Evolutionary conservation across 1,140 invertebrate genomes (phyloP), one percentile per base, ranked within the genome.

Genomic region (Euura saliciscinereae): DNA sequence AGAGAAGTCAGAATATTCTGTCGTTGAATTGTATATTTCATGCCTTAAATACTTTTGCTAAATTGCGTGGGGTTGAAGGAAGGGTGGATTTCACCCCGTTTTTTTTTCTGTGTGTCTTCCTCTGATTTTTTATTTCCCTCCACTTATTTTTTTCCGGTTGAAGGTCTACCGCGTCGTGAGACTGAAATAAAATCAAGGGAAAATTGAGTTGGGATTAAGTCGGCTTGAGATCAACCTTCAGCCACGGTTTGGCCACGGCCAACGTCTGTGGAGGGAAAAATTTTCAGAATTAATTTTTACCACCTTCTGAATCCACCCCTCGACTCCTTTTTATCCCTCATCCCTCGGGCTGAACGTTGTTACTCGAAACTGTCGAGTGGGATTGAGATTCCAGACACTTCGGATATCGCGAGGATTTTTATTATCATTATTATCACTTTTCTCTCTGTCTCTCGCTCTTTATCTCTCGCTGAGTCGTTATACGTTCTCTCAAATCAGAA

Each of bases 21-120:
- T 28, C 28, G 28, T 28, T 28, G 28, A 28, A 28, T 28, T 28
- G 28, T 28, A 28, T 28, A 28, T 28, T 28, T 28, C 28, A 28
- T 28, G 28, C 28, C 28, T 28, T 28, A 28, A 28, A 28, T 28
- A 28, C 28, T 0, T 28, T 28, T 28, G 28, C 28, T 28, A 28
- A 28, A 28, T 28, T 28, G 28, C 28, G 28, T 28, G 28, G 28
- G 28, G 28, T 28, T 28, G 28, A 28, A 28, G 28, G 28, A 28
- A 28, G 28, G 28, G 28, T 28, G 28, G 28, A 28, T 28, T 28
- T 28, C 28, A 28, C 28, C 28, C 28, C 28, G 28, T 28, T 64
- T 73, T 65, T 75, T 74, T 73, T 75, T 71, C 65, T 68, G 5
- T 8, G n/a, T 71, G 3, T 4, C 13, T 2, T 68, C 43, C 11